These are phyloP conservation scores for Pseudopodoces humilis DNA, from an alignment of 2,113 vertebrate genomes.

Conservation along the genomic window DNA sequence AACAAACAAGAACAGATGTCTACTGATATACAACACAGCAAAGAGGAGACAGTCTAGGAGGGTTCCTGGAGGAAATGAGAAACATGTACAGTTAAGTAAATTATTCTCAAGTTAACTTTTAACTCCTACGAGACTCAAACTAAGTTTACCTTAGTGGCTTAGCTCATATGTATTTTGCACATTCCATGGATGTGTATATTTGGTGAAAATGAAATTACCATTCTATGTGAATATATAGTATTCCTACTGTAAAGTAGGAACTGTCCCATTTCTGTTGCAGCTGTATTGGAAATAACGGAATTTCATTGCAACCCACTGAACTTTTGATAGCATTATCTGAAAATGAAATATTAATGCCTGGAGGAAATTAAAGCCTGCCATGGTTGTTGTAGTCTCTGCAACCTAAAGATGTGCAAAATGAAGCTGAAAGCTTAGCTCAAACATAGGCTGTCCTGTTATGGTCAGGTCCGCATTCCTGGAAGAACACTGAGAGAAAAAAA, in stretches of 20 bases:
- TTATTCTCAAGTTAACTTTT: neutral
- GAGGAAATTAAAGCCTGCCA: neutral
- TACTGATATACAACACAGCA: neutral
- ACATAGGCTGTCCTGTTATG: neutral
- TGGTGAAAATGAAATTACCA: neutral
- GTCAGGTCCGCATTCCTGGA: neutral
- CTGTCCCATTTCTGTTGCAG: neutral
- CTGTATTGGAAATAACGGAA: neutral
- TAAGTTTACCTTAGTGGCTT: neutral
- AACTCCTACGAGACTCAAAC: neutral
- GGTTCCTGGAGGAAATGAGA: neutral
- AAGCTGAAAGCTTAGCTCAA: neutral
- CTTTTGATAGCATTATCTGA: neutral
- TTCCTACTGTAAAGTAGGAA: neutral
- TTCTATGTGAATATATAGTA: neutral
- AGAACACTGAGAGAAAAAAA: neutral
- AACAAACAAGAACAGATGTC: neutral
- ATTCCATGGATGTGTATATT: neutral
- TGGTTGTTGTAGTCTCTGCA: neutral
- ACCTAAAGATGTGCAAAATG: neutral
- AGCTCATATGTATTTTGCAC: neutral
- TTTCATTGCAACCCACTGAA: neutral
- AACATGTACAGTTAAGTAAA: neutral
- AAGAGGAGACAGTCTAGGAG: neutral
- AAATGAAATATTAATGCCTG: neutral